phyloP scores from a whole-genome alignment of 2,797 vertebrate species.

The Tokudaia tokunoshimensis region DNA sequence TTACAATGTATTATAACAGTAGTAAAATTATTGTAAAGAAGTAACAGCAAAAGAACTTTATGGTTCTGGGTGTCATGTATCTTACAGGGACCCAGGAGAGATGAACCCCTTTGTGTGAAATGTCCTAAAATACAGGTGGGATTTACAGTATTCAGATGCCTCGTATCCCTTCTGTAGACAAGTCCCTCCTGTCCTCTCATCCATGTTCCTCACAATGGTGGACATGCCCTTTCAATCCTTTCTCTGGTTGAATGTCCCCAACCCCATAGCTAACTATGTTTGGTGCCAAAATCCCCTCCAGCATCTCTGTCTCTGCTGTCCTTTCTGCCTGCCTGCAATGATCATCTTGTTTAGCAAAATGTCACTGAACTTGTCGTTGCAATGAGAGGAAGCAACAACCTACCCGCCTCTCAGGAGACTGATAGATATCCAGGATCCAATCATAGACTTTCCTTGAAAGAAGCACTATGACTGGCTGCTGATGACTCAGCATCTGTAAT shows the following conservation, averaged over 20 bases:
- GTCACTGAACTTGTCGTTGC: background rate
- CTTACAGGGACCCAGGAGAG: background rate
- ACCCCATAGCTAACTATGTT: background rate
- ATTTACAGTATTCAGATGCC: background rate
- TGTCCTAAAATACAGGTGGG: background rate
- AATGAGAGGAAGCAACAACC: background rate
- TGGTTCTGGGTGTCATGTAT: background rate
- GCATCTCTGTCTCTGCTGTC: background rate
- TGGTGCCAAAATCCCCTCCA: background rate
- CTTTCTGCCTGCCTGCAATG: too few relatives aligned
- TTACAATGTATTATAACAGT: background rate
- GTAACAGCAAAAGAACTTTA: background rate
- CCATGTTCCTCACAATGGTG: background rate
- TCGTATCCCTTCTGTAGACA: background rate
- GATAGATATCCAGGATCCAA: background rate
- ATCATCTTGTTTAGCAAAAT: background rate
- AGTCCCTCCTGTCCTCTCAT: background rate
- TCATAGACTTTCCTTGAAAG: background rate
- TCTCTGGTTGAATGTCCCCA: background rate
- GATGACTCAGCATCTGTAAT: background rate
- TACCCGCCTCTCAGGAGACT: background rate
- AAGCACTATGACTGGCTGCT: accelerated
- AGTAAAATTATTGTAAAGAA: background rate
- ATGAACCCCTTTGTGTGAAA: background rate
- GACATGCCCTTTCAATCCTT: background rate